Conservation (phyloP, 2,113 vertebrate genomes). For the Nansenia antarctica region DNA sequence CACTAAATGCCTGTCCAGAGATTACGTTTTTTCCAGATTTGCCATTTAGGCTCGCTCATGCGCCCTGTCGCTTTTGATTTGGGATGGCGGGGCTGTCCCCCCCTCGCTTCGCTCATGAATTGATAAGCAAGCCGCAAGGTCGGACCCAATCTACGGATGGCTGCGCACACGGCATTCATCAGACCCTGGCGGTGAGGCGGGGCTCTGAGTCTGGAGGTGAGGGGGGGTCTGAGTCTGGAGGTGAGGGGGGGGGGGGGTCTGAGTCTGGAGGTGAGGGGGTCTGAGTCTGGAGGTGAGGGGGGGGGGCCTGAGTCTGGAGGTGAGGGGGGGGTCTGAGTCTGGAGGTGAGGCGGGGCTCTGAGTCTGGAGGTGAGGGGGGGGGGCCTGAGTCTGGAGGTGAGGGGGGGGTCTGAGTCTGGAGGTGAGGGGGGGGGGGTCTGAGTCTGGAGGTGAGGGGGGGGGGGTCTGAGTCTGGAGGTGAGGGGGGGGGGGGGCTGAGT, state of each 20-base stretch:
- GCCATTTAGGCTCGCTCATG: slow-evolving; percentile 34
- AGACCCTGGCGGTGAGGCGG: background rate
- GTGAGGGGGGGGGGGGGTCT: too few species aligned
- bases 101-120: slow-evolving; percentile 49
- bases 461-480: too few species aligned
- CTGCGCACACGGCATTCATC: slow-evolving; percentile 3
- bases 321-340: background rate
- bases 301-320: too few species aligned
- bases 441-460: too few species aligned
- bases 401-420: too few species aligned
- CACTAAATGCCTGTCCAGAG: slow-evolving; percentile 26
- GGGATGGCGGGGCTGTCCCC: slow-evolving; percentile 13
- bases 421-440: too few species aligned
- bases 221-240: background rate
- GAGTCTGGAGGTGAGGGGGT: too few species aligned
- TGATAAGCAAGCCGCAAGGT: slow-evolving; percentile 55
- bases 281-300: too few species aligned
- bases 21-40: slow-evolving; percentile 16
- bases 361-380: too few species aligned
- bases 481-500: too few species aligned
- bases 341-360: background rate
- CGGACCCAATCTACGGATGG: slow-evolving; percentile 46
- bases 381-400: too few species aligned
- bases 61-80: slow-evolving; percentile 61
- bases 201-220: background rate